Conservation (phyloP, 2,797 vertebrate genomes). For the Danio choprae region DNA sequence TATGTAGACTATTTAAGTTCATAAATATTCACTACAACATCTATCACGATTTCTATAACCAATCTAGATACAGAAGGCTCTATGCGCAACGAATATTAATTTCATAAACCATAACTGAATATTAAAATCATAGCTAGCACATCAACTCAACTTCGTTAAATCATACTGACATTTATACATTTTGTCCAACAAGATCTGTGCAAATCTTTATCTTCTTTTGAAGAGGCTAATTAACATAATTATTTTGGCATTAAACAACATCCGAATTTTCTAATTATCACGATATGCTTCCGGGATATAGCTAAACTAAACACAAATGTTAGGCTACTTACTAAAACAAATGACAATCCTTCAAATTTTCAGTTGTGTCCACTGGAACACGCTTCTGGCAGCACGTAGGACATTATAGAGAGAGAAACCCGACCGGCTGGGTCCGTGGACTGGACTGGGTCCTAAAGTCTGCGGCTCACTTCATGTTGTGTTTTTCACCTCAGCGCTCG, state of each 20-base stretch:
- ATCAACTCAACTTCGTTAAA: neutral
- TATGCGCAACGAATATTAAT: neutral
- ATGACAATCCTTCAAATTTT: neutral
- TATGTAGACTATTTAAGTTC: neutral
- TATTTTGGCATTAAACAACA: neutral
- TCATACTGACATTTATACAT: neutral
- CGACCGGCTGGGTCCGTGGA: neutral
- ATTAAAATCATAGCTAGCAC: neutral
- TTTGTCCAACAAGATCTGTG: neutral
- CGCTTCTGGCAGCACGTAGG: slow-evolving; percentile 13
- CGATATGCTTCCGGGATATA: neutral
- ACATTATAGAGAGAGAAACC: slow-evolving; percentile 12
- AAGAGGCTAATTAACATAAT: neutral
- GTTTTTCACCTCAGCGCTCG: neutral
- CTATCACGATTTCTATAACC: no score
- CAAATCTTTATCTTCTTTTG: neutral
- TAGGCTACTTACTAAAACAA: slow-evolving; percentile 25
- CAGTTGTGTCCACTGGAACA: neutral
- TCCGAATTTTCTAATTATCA: neutral
- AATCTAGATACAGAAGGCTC: neutral
- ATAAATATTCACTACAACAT: neutral
- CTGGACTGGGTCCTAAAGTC: slow-evolving; percentile 53
- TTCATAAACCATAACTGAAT: neutral
- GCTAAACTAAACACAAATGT: neutral
- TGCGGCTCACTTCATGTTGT: neutral